Percentiles rank a stretch among this genome's conserved stretches.
phyloP scores from a whole-genome alignment of 2,113 vertebrate species.

The Pleuronectes platessa region DNA sequence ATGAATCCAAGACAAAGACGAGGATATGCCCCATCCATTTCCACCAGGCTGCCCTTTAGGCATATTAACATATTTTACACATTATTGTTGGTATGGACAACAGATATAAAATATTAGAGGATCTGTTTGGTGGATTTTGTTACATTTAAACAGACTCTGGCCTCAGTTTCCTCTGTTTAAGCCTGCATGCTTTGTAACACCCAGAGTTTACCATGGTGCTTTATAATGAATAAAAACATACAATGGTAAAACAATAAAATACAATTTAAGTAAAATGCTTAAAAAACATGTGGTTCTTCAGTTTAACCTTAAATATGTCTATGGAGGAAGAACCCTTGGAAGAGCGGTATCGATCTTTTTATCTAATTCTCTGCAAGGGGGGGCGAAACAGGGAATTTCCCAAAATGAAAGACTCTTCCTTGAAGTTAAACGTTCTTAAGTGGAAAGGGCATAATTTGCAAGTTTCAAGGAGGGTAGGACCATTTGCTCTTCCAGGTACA shows the following conservation, averaged over 20 bases:
- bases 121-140: not conserved
- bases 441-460: conserved; percentile 6
- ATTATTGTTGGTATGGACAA: no score
- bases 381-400: not conserved
- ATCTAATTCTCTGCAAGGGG: not conserved
- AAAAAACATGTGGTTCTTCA: not conserved
- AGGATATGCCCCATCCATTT: not conserved
- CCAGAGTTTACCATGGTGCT: no score
- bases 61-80: no score
- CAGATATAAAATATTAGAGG: not conserved
- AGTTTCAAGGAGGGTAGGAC: not conserved
- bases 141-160: no score
- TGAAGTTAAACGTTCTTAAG: not conserved
- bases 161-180: no score
- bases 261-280: not conserved
- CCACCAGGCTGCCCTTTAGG: not conserved
- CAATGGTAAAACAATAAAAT: not conserved
- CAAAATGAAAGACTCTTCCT: not conserved
- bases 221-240: no score
- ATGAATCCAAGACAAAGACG: not conserved
- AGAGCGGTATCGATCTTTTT: not conserved
- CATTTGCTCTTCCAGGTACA: no score
- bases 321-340: no score
- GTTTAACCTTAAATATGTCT: not conserved
- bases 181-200: no score